These are phyloP conservation scores for Sakesphorus luctuosus DNA, from an alignment of 2,113 vertebrate genomes.

Conservation along the genomic window DNA sequence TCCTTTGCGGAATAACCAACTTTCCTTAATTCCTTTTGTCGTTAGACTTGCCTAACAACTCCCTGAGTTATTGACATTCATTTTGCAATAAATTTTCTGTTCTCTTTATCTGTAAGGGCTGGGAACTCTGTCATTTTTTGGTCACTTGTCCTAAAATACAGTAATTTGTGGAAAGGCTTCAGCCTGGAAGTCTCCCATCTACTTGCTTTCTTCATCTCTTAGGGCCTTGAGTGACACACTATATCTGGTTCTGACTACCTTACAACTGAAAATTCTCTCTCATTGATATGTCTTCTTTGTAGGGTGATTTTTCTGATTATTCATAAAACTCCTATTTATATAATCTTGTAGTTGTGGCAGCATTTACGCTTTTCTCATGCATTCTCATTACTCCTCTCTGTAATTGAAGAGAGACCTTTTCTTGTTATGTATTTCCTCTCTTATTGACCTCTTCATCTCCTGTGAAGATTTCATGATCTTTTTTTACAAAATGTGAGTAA, in stretches of 20 bases:
- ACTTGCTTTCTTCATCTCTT: background rate
- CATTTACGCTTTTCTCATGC: background rate
- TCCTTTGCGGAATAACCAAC: background rate
- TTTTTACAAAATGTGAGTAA: background rate
- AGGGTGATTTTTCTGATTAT: background rate
- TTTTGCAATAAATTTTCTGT: background rate
- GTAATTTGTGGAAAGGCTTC: background rate
- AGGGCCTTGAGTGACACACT: background rate
- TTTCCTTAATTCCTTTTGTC: background rate
- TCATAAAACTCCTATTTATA: background rate
- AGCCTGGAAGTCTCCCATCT: background rate
- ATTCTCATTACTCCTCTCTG: background rate
- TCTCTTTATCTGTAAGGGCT: background rate
- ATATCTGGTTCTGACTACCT: background rate
- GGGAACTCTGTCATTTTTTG: background rate
- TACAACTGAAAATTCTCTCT: background rate
- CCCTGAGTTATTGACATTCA: background rate
- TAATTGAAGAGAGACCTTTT: background rate
- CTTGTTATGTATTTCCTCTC: background rate
- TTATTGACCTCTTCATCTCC: background rate
- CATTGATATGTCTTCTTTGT: background rate
- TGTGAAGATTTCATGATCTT: background rate
- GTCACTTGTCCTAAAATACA: background rate
- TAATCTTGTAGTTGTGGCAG: background rate
- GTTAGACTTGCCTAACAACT: background rate